Conservation (phyloP, 2,888 invertebrate species). For the Lasioglossum leucozonium region DNA sequence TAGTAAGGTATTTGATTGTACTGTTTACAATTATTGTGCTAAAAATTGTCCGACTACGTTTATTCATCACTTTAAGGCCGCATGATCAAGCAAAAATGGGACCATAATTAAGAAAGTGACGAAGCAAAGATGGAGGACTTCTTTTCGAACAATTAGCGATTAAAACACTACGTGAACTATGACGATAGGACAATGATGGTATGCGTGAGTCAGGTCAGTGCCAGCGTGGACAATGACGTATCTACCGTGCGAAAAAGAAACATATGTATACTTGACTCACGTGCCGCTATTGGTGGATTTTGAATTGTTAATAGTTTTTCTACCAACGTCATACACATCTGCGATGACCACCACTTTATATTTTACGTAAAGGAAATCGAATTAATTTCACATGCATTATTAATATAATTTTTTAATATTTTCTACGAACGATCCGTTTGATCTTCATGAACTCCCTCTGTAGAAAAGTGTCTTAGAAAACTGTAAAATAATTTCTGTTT, state of each 20-base stretch:
- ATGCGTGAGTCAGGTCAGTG: not conserved
- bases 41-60: not conserved
- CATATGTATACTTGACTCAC: not conserved
- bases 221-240: conserved; percentile 3
- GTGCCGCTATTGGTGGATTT: not conserved
- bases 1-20: not conserved
- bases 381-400: not conserved
- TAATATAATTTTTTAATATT: not conserved
- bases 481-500: not conserved
- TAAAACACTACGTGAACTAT: not conserved
- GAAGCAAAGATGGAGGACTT: not conserved
- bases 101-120: not conserved
- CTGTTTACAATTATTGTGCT: no score
- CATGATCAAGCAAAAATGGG: not conserved
- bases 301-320: not conserved
- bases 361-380: not conserved
- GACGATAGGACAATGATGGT: not conserved
- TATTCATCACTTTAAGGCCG: not conserved
- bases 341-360: not conserved
- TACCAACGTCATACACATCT: not conserved
- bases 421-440: not conserved
- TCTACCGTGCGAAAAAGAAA: not conserved
- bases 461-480: not conserved
- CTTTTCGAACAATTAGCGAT: not conserved
- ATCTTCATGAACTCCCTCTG: not conserved